Evolutionary conservation across 2,888 invertebrate genomes (phyloP).

Genomic region (Tanytarsus gracilentus): DNA sequence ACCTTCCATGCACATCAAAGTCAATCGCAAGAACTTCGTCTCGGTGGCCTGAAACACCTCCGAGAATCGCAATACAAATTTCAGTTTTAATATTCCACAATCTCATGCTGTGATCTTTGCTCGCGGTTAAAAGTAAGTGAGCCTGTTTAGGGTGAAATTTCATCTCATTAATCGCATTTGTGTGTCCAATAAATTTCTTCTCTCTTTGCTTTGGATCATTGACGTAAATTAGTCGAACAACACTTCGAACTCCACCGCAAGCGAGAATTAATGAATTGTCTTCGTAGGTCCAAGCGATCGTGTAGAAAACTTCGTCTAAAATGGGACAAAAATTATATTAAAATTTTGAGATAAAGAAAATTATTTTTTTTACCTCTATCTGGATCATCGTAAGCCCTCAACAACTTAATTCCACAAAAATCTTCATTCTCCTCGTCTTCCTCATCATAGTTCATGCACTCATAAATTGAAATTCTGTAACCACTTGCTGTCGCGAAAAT

Average conservation of each 20-base stretch:
- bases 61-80: constrained; percentile 90
- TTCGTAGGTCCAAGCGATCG: constrained; percentile 19
- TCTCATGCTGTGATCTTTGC: constrained; percentile 81
- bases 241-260: neutral
- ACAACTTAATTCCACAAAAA: constrained; percentile 52
- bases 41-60: constrained; percentile 93
- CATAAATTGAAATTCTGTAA: constrained; percentile 76
- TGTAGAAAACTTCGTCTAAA: constrained; percentile 45
- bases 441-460: constrained; percentile 61
- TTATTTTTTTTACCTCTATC: too few species aligned
- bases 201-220: neutral
- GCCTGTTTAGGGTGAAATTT: constrained; percentile 89
- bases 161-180: constrained; percentile 55
- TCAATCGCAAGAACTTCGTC: constrained; percentile 87
- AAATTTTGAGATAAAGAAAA: too few species aligned
- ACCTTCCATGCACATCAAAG: constrained; percentile 69
- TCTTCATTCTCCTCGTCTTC: neutral
- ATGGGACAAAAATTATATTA: too few species aligned
- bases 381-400: constrained; percentile 81
- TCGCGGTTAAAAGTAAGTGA: constrained; percentile 76
- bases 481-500: constrained; percentile 76
- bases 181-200: constrained; percentile 23
- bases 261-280: constrained; percentile 2
- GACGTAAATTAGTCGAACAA: constrained; percentile 8
- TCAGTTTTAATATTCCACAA: constrained; percentile 94